These are phyloP conservation scores for Acronicta psi DNA, from an alignment of 2,888 invertebrate species.

Conservation along the genomic window DNA sequence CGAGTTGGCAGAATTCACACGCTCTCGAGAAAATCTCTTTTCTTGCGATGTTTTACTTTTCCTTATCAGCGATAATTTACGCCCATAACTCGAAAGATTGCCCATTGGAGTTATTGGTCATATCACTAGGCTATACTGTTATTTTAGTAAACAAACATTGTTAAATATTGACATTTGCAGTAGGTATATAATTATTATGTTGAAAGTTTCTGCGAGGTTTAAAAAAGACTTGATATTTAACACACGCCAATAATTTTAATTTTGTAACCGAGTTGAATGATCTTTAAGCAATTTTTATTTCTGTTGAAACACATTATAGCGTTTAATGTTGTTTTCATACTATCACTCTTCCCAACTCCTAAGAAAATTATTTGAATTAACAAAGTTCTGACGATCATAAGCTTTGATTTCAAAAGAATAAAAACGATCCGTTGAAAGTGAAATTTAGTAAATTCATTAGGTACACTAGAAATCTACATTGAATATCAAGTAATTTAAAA, in stretches of 20 bases:
- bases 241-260: slow-evolving; percentile 49
- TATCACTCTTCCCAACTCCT: slow-evolving; percentile 3
- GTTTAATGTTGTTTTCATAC: slow-evolving; percentile 23
- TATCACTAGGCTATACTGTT: no score
- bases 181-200: slow-evolving; percentile 1
- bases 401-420: slow-evolving; percentile 14
- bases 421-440: background rate
- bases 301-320: slow-evolving; percentile 13
- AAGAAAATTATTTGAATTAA: slow-evolving; percentile 6
- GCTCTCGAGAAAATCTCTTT: no score
- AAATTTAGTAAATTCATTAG: slow-evolving; percentile 9
- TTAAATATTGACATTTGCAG: no score
- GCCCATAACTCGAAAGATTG: no score
- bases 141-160: no score
- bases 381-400: background rate
- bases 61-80: no score
- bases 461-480: slow-evolving; percentile 22
- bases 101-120: no score
- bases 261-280: slow-evolving; percentile 37
- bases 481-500: slow-evolving; percentile 27
- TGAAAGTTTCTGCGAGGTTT: slow-evolving; percentile 14
- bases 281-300: slow-evolving; percentile 41
- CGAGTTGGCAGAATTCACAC: no score
- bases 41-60: no score
- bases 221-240: slow-evolving; percentile 31